These are phyloP conservation scores for Leptinotarsa lineolata DNA, from an alignment of 1,140 invertebrate species.

Conservation along the genomic window DNA sequence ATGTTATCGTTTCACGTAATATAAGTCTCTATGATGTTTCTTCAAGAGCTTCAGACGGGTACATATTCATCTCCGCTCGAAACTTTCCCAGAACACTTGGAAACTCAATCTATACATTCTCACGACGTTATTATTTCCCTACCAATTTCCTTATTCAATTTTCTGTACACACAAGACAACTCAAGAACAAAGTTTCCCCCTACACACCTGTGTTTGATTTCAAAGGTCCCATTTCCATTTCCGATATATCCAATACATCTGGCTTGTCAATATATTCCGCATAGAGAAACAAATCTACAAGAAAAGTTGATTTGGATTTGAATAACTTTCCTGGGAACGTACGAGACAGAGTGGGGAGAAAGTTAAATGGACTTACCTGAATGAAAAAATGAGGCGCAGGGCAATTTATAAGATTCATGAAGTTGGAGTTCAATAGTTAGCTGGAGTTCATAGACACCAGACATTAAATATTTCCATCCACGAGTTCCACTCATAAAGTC, in stretches of 20 bases:
- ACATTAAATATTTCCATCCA: background rate
- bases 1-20: too few relatives aligned
- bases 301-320: background rate
- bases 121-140: too few relatives aligned
- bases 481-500: too few relatives aligned
- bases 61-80: too few relatives aligned
- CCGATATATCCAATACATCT: background rate
- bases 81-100: too few relatives aligned
- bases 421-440: background rate
- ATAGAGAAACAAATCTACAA: background rate
- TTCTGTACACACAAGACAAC: background rate
- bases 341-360: background rate
- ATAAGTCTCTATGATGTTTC: too few relatives aligned
- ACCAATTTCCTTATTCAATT: too few relatives aligned
- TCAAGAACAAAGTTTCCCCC: background rate
- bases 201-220: background rate
- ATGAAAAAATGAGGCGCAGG: background rate
- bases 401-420: background rate
- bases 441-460: background rate
- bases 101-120: too few relatives aligned
- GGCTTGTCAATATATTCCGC: slow-evolving; percentile 1
- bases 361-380: background rate
- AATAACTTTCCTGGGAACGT: background rate
- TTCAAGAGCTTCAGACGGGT: too few relatives aligned
- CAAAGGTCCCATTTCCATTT: background rate